Evolutionary conservation across 2,113 vertebrate genomes (phyloP), one percentile per base, ranked within the genome.

Genomic region (Vanacampus margaritifer): DNA sequence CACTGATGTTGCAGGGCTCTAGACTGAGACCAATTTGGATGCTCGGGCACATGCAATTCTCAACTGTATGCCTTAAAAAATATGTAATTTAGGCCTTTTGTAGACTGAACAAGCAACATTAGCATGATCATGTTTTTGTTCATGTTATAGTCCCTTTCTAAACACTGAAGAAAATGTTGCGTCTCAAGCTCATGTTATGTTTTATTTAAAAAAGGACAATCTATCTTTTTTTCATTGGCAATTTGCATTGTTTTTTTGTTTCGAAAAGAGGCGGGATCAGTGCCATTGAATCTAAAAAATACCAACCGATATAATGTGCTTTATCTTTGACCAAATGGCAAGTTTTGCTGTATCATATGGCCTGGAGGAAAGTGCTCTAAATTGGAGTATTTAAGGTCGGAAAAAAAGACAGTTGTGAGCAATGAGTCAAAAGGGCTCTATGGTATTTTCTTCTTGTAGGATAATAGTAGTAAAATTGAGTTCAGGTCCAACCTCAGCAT

Each of bases 381-480:
- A 50, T 23, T 11, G 48, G 48, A 50, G 45, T 19, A 17, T 17
- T 46, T 46, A 46, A 19, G 45, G 16, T 46, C 16, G 5, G 16
- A 3, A 45, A 45, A 14, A 45, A 45, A 45, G 5, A 45, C 43
- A n/a, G 7, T n/a, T n/a, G 21, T 39, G 24, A 39, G 5, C 59
- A 60, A 6, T 11, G 28, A 37, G 32, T 8, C 35, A 13, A 21
- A 10, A 59, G 6, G 8, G 6, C 9, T 11, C 32, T n/a, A 14
- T 41, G 12, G 32, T 60, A 11, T 39, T 60, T 60, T 60, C 58
- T 23, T 36, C 21, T 17, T n/a, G 19, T 59, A n/a, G 6, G 54
- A 19, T 12, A 11, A 16, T 10, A 19, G 13, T 17, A 43, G 53
- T 73, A 57, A 54, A 71, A 73, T 12, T 43, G 24, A 64, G 26